phyloP scores from a whole-genome alignment of 2,797 vertebrate genomes.

The Rhinella marina region DNA sequence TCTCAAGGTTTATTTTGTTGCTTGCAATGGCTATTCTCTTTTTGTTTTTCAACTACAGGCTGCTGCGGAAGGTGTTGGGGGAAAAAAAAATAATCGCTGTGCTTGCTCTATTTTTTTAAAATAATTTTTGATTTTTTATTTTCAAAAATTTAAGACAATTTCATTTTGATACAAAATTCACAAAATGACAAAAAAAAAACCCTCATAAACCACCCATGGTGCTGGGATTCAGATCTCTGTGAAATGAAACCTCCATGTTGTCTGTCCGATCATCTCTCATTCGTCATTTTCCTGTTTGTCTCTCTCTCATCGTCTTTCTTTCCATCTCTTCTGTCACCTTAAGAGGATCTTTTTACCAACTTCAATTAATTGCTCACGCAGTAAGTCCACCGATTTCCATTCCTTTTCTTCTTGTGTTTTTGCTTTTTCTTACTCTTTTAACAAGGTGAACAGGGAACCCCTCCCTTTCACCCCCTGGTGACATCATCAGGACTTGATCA shows the following conservation, averaged over 20 bases:
- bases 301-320: conserved; percentile 67
- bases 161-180: background rate
- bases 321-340: conserved; percentile 72
- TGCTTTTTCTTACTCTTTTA: background rate
- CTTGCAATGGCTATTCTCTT: background rate
- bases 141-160: background rate
- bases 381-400: conserved; percentile 71
- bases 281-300: conserved; percentile 62
- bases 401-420: background rate
- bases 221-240: background rate
- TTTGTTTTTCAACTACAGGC: conserved; percentile 45
- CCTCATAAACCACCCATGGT: background rate
- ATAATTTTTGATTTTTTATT: background rate
- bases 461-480: background rate
- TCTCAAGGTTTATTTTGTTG: background rate
- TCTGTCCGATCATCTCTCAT: conserved; percentile 59
- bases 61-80: conserved; percentile 59
- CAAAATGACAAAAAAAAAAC: background rate
- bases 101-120: conserved; percentile 14
- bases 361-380: conserved; percentile 78
- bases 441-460: too few species aligned
- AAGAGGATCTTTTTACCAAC: conserved; percentile 85
- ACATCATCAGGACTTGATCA: background rate
- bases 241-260: conserved; percentile 15
- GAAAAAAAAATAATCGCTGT: conserved; percentile 32